Percentiles rank a stretch among this genome's conserved stretches.
phyloP scores from a whole-genome alignment of 2,113 vertebrate genomes.

The Labeo catla region DNA sequence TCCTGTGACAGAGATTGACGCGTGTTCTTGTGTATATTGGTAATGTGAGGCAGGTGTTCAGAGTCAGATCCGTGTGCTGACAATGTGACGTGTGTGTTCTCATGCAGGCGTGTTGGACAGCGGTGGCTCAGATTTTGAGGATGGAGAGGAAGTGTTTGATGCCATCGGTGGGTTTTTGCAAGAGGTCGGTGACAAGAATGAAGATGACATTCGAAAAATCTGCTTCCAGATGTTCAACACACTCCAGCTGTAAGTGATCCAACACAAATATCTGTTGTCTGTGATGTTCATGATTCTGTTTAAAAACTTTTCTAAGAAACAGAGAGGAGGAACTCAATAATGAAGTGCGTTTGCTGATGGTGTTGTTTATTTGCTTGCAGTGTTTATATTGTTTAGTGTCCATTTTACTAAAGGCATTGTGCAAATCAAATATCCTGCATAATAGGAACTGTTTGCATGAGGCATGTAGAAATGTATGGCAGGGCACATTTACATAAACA shows the following conservation, averaged over 20 bases:
- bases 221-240: constrained; percentile 96
- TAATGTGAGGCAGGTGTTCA: not conserved
- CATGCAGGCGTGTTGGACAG: constrained; percentile 85
- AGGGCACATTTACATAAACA: not conserved
- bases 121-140: constrained; percentile 89
- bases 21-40: too few relatives aligned
- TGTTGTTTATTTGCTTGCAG: not conserved
- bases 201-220: constrained; percentile 87
- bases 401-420: not conserved
- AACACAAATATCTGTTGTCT: not conserved
- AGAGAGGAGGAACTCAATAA: not conserved
- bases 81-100: not conserved
- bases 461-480: not conserved
- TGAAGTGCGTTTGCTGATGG: not conserved
- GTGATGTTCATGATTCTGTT: not conserved
- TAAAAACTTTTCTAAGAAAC: not conserved
- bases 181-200: constrained; percentile 89
- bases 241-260: constrained; percentile 83
- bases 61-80: not conserved
- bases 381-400: not conserved
- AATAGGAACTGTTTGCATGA: not conserved
- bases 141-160: constrained; percentile 91
- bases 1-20: too few relatives aligned
- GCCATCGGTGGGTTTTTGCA: constrained; percentile 91
- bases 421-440: not conserved